Base-by-base conservation (phyloP, 92 coral and sea anemone genomes). In the Metridium senile region DNA sequence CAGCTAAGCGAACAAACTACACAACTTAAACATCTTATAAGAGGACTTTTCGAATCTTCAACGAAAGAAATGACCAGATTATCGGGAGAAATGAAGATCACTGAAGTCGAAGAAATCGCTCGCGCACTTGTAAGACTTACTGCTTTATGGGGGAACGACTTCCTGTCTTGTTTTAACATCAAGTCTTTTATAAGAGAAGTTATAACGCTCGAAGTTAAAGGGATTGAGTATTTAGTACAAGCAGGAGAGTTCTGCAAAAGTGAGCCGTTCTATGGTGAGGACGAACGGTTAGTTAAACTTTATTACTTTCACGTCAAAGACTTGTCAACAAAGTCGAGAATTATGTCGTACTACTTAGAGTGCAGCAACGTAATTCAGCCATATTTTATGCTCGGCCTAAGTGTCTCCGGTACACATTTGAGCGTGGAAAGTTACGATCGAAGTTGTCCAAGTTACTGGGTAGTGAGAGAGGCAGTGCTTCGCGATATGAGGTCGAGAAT, bases 391-490 rank as follows among this genome's bases (percentile, higher is more conserved):
- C 86, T 93, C 0, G 91, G 91, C 20, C 78, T 93, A 11, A 72
- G 68, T 58, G 88, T 91, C 19, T 77, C 87, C 58, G 88, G 84
- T 16, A 86, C 85, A 1, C 88, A 82, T 66, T 58, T 80, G 43
- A 86, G 82, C 32, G 58, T 93, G 18, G 63, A 81, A 49, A 56
- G 58, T 26, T 93, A 87, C 59, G 97, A 92, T 2, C 85, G 84
- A 31, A 28, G 20, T 28, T 85, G 88, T 21, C 98, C 98, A 20
- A 77, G 89, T 16, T 93, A 90, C 57, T 93, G 98, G 98, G 72
- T 76, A 28, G 91, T 88, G 25, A 47, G 96, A 39, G 91, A 87
- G 30, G 89, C 82, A 58, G 86, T 93, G 29, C 70, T 93, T 32
- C 65, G 71, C 26, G 97, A 93, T 70, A 77, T 93, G 51, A 74